Evolutionary conservation across 1,140 invertebrate genomes (phyloP).

Genomic region (Melipona quadrifasciata): DNA sequence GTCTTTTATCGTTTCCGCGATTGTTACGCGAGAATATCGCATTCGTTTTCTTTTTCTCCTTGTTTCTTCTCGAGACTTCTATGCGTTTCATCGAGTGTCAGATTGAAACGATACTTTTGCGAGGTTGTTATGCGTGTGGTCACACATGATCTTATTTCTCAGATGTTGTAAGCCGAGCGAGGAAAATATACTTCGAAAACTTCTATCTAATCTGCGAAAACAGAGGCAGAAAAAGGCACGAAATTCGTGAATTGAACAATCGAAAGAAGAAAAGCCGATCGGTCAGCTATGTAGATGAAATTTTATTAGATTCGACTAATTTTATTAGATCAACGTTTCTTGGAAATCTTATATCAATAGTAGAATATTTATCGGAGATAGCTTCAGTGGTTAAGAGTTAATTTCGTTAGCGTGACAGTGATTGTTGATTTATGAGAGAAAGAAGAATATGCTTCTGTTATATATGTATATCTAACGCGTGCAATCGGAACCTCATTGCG

Average conservation of each 20-base stretch:
- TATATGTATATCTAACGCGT: neutral
- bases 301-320: constrained; percentile 11
- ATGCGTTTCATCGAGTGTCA: constrained; percentile 14
- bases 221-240: neutral
- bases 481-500: neutral
- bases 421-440: constrained; percentile 13
- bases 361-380: neutral
- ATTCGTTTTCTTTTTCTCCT: neutral
- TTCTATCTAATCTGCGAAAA: neutral
- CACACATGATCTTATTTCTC: constrained; percentile 15
- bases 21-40: neutral
- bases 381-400: neutral
- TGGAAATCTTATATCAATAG: neutral
- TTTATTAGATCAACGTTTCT: constrained; percentile 4
- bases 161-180: constrained; percentile 2
- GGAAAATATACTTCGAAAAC: neutral
- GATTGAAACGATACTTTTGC: constrained; percentile 28
- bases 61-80: neutral
- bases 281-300: neutral
- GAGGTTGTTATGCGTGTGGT: constrained; percentile 12
- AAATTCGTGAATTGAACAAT: no score
- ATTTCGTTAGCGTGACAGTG: constrained; percentile 6
- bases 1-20: neutral
- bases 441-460: constrained; percentile 7
- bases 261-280: neutral